A percentile compares a stretch with the other conserved stretches of the same genome.
Evolutionary conservation across 2,113 vertebrate genomes (phyloP).

Genomic region (Tragelaphus strepsiceros): DNA sequence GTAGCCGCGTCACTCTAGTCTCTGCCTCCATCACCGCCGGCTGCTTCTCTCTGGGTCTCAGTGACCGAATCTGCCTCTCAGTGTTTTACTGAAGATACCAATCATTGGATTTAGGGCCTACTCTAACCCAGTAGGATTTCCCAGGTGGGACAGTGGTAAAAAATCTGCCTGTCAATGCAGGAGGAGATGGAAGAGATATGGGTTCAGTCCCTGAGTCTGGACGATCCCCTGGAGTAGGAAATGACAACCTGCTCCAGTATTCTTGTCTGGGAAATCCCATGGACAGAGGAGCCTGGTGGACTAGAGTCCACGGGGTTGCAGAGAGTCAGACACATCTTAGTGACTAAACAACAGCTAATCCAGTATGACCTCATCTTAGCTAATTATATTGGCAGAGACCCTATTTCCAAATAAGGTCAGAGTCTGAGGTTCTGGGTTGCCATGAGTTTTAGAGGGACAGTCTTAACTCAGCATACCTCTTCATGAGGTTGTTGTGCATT

Average conservation of each 20-base stretch:
- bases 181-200: not conserved
- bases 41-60: not conserved
- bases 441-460: not conserved
- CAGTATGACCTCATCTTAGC: not conserved
- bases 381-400: not conserved
- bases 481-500: not conserved
- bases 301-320: not conserved
- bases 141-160: not conserved
- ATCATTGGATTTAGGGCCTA: not conserved
- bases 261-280: not conserved
- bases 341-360: not conserved
- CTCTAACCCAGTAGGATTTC: not conserved
- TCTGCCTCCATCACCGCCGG: not conserved
- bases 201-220: not conserved
- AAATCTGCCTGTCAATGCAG: not conserved
- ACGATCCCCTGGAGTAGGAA: not conserved
- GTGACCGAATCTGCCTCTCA: not conserved
- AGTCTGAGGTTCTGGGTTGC: not conserved
- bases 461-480: not conserved
- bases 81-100: not conserved
- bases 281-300: not conserved
- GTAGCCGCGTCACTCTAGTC: not conserved
- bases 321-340: not conserved
- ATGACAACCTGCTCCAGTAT: not conserved
- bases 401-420: not conserved